Conservation (phyloP, 2,113 vertebrate genomes). For the Hydrochoerus hydrochaeris region DNA sequence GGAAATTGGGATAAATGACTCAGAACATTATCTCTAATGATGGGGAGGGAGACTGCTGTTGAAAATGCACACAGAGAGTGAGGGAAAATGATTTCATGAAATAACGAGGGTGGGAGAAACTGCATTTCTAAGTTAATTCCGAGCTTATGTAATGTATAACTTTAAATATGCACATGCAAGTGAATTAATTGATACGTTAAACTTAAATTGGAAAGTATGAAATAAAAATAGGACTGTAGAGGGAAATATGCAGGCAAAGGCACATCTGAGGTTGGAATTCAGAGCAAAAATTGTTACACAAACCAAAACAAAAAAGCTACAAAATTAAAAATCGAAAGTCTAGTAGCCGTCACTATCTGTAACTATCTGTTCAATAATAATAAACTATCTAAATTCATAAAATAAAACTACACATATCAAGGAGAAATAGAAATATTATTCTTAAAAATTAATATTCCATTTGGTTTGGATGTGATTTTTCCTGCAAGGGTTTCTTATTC, state of each 20-base stretch:
- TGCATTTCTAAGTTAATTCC: constrained; percentile 9
- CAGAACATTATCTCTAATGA: constrained; percentile 54
- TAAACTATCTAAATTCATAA: background rate
- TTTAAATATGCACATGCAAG: background rate
- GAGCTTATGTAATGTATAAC: constrained; percentile 1
- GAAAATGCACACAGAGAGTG: background rate
- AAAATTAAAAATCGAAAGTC: background rate
- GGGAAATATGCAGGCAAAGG: background rate
- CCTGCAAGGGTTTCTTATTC: too few species aligned
- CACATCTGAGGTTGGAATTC: background rate
- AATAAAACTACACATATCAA: background rate
- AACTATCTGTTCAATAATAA: background rate
- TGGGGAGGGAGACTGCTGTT: background rate
- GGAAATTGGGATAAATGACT: constrained; percentile 54
- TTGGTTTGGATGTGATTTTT: background rate
- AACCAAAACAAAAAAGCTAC: background rate
- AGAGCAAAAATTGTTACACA: background rate
- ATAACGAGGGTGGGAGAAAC: background rate
- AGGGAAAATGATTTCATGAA: constrained; percentile 39
- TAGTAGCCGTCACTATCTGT: background rate
- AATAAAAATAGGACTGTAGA: background rate
- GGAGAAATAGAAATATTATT: background rate
- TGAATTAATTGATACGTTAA: constrained; percentile 7
- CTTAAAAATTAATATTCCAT: background rate
- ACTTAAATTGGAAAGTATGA: background rate